Evolutionary conservation across 2,888 invertebrate genomes (phyloP), one percentile per base, ranked within the genome.

Genomic region (Netelia inedita): DNA sequence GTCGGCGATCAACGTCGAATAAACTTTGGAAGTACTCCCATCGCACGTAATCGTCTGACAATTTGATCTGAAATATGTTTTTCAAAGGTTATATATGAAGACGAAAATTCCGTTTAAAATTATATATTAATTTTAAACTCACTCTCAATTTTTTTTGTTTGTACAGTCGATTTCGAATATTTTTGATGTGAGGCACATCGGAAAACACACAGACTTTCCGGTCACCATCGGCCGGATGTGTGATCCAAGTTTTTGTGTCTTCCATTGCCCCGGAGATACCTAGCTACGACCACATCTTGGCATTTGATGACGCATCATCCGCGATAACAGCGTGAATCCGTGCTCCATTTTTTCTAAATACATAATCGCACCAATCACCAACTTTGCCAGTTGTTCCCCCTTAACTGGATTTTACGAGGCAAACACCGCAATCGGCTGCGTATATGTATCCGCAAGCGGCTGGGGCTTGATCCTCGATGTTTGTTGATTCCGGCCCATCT

Each of bases 291-390:
- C 79, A 74, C 50, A 78, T 78, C 23, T 78, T 78, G 11, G 68
- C 57, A 19, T 71, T 79, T 43, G 79, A 71, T 59, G 61, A 14
- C 9, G 79, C 83, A 21, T 74, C 83, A 55, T 83, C 72, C 19
- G 71, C 53, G 21, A 79, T 61, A 43, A 84, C 65, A 5, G 80
- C 76, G 57, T 84, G 80, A 6, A 85, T 81, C 28, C 35, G 55
- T 14, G 75, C 61, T 76, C 82, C 78, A 19, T 53, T 28, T 82
- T 53, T 73, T 82, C 82, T 66, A 78, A 23, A 35, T 82, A 82
- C 10, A 10, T 35, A 21, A 81, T 72, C 8, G 72, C 78, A 65
- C 23, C 71, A 1, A 71, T 59, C 5, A 66, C 66, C 0, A 75
- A 10, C 41, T 74, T 84, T 11, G 69, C 81, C 50, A 81, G 66